Percentiles rank a stretch among this genome's conserved stretches.
phyloP scores from a whole-genome alignment of 2,888 invertebrate genomes.

The Sycophila texana region DNA sequence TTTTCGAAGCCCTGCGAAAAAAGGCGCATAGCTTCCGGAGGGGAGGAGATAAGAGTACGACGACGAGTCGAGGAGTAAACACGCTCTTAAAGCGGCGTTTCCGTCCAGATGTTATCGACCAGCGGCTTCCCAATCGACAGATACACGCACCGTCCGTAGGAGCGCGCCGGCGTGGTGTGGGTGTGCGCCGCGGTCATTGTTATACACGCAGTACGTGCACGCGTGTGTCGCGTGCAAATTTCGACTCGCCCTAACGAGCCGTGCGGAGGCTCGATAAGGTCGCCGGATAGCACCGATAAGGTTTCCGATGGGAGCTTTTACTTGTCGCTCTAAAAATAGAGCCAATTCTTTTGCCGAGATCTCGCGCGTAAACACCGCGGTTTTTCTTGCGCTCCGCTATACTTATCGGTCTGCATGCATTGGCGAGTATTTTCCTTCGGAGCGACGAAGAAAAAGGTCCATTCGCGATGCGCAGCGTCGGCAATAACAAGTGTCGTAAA shows the following conservation, averaged over 20 bases:
- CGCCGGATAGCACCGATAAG: not conserved
- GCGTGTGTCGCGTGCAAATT: constrained; percentile 14
- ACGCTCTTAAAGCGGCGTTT: constrained; percentile 18
- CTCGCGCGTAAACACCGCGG: too few species aligned
- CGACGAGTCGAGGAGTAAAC: constrained; percentile 29
- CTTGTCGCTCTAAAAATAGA: not conserved
- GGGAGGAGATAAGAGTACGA: not conserved
- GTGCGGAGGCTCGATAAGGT: not conserved
- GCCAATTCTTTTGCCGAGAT: not conserved
- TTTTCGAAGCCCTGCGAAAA: constrained; percentile 18
- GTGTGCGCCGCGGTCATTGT: not conserved
- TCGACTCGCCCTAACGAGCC: not conserved
- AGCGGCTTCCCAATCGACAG: not conserved
- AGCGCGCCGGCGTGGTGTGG: not conserved
- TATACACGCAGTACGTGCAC: constrained; percentile 5
- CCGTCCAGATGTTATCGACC: constrained; percentile 32
- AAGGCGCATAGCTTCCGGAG: not conserved
- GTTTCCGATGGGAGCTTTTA: not conserved
- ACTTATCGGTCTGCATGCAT: not conserved
- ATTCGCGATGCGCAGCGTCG: not conserved
- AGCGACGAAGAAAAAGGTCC: too few species aligned
- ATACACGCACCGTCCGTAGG: not conserved
- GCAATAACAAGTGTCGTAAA: not conserved
- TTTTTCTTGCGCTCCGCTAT: not conserved
- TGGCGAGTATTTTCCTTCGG: too few species aligned